phyloP scores from a whole-genome alignment of 2,113 vertebrate genomes.

The Eptesicus fuscus region DNA sequence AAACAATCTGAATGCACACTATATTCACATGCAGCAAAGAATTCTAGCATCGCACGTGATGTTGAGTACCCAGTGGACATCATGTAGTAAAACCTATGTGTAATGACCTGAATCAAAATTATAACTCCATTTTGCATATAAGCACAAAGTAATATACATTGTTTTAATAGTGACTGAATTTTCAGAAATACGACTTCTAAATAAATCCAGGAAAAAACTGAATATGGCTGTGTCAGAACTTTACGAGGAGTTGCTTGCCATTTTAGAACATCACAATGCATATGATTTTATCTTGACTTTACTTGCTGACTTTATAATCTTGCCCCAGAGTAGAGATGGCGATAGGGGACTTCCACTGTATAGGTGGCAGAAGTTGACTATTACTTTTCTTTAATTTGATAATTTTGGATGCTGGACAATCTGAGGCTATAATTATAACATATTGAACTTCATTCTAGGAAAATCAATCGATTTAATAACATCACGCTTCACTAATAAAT shows the following conservation, averaged over 20 bases:
- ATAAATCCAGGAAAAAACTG: background rate
- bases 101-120: background rate
- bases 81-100: background rate
- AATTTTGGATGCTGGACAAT: background rate
- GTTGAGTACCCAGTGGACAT: background rate
- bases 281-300: constrained; percentile 16
- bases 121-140: background rate
- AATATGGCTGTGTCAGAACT: background rate
- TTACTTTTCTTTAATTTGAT: background rate
- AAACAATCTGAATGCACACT: background rate
- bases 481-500: background rate
- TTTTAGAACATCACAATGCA: background rate
- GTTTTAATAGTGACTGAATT: background rate
- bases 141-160: background rate
- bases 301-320: background rate
- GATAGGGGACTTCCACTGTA: background rate
- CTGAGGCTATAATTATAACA: background rate
- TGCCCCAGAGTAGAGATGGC: background rate
- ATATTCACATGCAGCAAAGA: background rate
- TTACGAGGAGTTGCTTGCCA: background rate
- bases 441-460: background rate
- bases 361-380: background rate
- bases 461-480: background rate
- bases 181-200: background rate
- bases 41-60: background rate